Base-by-base conservation (phyloP, 2,888 invertebrate species). In the Eurytoma californica region DNA sequence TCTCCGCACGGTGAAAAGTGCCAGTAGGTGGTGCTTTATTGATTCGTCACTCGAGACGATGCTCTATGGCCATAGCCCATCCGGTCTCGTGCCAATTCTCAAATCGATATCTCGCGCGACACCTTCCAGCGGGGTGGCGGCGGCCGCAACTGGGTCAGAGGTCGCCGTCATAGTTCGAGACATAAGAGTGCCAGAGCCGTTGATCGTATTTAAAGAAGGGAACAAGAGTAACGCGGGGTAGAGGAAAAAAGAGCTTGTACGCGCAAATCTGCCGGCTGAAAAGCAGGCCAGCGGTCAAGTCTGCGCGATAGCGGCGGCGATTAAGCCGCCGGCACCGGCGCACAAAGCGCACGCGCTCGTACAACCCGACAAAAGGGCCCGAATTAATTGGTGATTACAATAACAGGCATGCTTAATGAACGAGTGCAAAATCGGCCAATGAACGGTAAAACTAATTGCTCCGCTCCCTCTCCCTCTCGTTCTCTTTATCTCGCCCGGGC, bases 81-180 rank as follows among this genome's bases (percentile, higher is more conserved):
- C 24, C 24, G 24, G 24, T 82, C 79, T 83, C 80, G 83, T 79
- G 84, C 83, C 83, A 83, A 85, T 85, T 85, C 80, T 77, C 80
- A 60, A 84, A 85, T 86, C 86, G 84, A 85, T 86, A 84, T 81
- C 39, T 7, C 73, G 79, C 80, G 80, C 82, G 83, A 83, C 83
- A 85, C 83, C 82, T 83, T 9, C 39, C 39, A 39, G 39, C n/a
- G 9, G 39, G 39, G 39, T 39, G 9, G 39, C 74, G 47, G 47
- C 30, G 24, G 3, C 1, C 49, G 69, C 68, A 85, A 85, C 82
- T 85, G 80, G 86, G 85, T 85, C 85, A 85, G 81, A 84, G 83
- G 83, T 83, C 80, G 74, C 69, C 61, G 77, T 55, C 51, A 66
- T 66, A 70, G 66, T 79, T 80, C 68, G 72, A 39, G 9, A 24